Evolutionary conservation across 2,888 invertebrate genomes (phyloP), one percentile per base, ranked within the genome.

Genomic region (Psylliodes chrysocephalus): DNA sequence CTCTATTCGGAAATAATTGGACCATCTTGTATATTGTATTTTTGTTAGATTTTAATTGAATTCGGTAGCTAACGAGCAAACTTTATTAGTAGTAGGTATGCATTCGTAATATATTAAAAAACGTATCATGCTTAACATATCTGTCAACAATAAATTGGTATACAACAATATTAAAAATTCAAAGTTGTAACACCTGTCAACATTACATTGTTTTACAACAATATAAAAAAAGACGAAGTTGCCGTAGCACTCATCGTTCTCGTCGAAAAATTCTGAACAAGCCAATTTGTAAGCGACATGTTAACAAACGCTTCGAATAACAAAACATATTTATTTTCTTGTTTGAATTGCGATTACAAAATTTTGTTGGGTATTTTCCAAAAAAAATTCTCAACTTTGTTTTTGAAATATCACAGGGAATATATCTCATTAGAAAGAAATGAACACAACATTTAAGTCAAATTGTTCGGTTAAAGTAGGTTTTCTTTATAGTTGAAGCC

Each of bases 281-380:
- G 7, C 7, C 14, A 38, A 38, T 38, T 38, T 38, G 38, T 38
- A 38, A 38, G 14, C 4, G 10, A 1, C 18, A 7, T 18, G 42
- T 17, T 42, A 42, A 42, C 42, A 42, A 42, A 42, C 10, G 18
- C 17, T 42, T 42, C 1, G 18, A 42, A 42, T 42, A 42, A 42
- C 10, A 42, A 7, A 42, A 42, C 42, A 42, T 18, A 42, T 42
- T 10, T 42, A 14, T 18, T 42, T 42, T 18, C 42, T 8, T 42
- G 42, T 42, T 42, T 42, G 18, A 42, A 17, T 1, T 42, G 5
- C 12, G 42, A 14, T 18, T 42, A 42, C 35, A 42, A 42, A 17
- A 42, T 18, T 18, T 18, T 10, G 6, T 42, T 42, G 42, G 42
- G 17, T 2, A 15, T 18, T 7, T 17, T 42, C 42, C 42, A 42